These are phyloP conservation scores for Semicossyphus pulcher DNA, from an alignment of 2,113 vertebrate genomes.

Conservation along the genomic window DNA sequence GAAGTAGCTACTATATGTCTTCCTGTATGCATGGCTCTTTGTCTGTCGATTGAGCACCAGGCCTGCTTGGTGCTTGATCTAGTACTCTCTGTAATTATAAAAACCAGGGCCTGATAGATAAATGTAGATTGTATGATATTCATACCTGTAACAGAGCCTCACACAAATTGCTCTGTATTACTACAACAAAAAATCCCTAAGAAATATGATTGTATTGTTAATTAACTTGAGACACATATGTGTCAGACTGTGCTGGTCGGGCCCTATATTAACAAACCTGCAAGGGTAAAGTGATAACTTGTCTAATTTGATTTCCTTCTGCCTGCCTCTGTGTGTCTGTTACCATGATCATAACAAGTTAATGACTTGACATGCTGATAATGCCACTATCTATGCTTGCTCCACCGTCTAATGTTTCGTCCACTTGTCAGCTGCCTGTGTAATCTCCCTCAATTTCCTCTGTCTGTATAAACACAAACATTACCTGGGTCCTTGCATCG, in stretches of 20 bases:
- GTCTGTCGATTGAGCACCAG: constrained; percentile 58
- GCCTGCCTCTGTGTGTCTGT: constrained; percentile 63
- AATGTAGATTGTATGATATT: constrained; percentile 20
- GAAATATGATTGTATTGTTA: too few relatives aligned
- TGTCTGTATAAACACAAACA: constrained; percentile 39
- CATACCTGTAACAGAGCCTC: not conserved
- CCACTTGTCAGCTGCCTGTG: constrained; percentile 48
- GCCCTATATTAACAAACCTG: constrained; percentile 43
- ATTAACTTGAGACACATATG: too few relatives aligned
- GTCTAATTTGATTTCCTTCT: constrained; percentile 59
- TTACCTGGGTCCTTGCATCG: constrained; percentile 44
- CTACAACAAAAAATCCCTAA: too few relatives aligned
- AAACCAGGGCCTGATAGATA: constrained; percentile 46
- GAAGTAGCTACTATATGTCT: constrained; percentile 59
- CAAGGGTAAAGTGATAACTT: constrained; percentile 32
- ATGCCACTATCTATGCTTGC: constrained; percentile 51
- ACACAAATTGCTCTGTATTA: not conserved
- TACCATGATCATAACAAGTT: constrained; percentile 51
- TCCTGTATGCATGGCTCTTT: constrained; percentile 71
- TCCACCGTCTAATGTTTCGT: constrained; percentile 46
- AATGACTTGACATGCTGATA: constrained; percentile 46
- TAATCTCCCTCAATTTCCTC: constrained; percentile 31
- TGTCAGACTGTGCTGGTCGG: constrained; percentile 43
- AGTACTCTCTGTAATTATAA: constrained; percentile 53
- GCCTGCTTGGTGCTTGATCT: constrained; percentile 55